Percentiles rank a stretch among this genome's conserved stretches.
These are phyloP conservation scores for Drosophila parvula DNA, from an alignment of 1,140 invertebrate genomes.

Conservation along the genomic window DNA sequence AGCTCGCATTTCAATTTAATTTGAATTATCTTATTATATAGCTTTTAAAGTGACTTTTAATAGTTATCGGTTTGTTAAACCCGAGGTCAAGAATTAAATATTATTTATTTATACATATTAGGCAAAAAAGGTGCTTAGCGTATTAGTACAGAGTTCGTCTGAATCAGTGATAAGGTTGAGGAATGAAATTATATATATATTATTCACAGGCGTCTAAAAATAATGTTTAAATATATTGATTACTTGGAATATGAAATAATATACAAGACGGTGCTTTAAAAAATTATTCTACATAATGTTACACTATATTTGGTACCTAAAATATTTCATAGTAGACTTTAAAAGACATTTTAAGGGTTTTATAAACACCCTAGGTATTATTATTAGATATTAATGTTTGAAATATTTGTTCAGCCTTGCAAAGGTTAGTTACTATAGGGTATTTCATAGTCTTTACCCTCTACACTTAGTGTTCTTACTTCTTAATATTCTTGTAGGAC, in stretches of 20 bases:
- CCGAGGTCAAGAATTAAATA: neutral
- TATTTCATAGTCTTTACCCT: neutral
- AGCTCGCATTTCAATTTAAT: too few relatives aligned
- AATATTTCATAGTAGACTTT: too few relatives aligned
- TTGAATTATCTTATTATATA: too few relatives aligned
- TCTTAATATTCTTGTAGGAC: slow-evolving; percentile 7
- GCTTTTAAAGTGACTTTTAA: neutral
- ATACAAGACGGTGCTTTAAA: too few relatives aligned
- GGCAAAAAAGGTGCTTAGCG: neutral
- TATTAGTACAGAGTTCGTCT: neutral
- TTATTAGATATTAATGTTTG: neutral
- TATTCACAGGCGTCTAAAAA: neutral
- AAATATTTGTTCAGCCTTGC: neutral
- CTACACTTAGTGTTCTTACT: neutral
- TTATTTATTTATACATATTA: neutral
- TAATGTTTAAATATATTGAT: too few relatives aligned
- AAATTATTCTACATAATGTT: too few relatives aligned
- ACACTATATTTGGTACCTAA: too few relatives aligned
- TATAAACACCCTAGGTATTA: too few relatives aligned
- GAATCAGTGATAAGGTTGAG: neutral
- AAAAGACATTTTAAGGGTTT: too few relatives aligned
- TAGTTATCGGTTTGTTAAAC: neutral
- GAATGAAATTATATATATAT: neutral
- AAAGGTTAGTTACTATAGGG: neutral
- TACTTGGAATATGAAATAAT: neutral